Percentiles rank a stretch among this genome's conserved stretches.
Evolutionary conservation across 2,797 vertebrate species (phyloP).

Genomic region (Streptopelia turtur): DNA sequence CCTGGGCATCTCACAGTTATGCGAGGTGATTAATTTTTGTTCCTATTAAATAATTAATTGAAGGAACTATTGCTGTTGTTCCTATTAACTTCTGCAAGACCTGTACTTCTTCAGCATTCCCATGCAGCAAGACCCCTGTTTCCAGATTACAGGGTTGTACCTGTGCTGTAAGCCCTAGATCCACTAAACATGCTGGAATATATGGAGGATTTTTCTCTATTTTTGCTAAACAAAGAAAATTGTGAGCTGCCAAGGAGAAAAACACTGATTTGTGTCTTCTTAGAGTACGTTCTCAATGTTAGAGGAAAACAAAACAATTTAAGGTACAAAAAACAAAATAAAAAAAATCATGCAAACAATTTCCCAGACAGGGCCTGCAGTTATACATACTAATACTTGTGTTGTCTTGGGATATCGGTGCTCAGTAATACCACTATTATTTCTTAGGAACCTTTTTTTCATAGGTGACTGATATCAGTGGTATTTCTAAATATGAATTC

Average conservation of each 20-base stretch:
- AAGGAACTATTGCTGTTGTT: neutral
- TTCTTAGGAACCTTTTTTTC: neutral
- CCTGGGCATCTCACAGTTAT: neutral
- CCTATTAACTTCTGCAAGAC: neutral
- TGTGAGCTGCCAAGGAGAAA: neutral
- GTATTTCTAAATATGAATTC: neutral
- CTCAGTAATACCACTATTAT: neutral
- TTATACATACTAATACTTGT: neutral
- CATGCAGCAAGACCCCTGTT: neutral
- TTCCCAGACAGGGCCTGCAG: neutral
- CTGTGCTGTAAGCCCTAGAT: neutral
- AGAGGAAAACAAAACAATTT: neutral
- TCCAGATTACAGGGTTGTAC: neutral
- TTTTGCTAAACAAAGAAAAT: neutral
- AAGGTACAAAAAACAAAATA: neutral
- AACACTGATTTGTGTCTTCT: neutral
- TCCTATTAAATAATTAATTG: neutral
- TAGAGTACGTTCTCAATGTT: neutral
- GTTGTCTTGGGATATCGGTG: neutral
- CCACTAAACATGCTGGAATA: neutral
- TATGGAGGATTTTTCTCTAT: neutral
- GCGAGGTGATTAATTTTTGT: neutral
- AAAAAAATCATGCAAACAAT: neutral
- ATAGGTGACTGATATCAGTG: neutral
- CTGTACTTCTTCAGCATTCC: neutral